Percentiles rank a stretch among this genome's conserved stretches.
Conservation (phyloP, 2,888 invertebrate genomes). For the Parasteatoda lunata region DNA sequence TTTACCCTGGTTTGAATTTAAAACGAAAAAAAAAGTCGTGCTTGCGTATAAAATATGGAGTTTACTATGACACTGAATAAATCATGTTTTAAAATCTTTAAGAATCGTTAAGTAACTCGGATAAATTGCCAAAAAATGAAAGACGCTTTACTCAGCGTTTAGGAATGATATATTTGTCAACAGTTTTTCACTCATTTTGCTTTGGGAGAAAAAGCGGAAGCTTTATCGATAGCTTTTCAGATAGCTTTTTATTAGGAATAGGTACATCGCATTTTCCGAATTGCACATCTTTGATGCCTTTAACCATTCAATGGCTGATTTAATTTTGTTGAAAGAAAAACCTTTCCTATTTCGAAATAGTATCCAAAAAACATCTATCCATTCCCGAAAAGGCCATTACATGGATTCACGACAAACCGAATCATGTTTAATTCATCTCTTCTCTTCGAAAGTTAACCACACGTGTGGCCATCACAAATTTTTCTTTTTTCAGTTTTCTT, state of each 20-base stretch:
- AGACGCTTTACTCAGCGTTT: no score
- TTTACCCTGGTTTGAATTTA: no score
- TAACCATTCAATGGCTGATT: background rate
- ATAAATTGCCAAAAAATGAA: no score
- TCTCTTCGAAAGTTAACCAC: conserved; percentile 26
- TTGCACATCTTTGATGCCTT: background rate
- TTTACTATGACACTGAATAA: no score
- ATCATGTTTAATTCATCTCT: conserved; percentile 52
- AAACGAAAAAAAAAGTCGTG: no score
- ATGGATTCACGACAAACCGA: conserved; percentile 23
- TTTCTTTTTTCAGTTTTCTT: background rate
- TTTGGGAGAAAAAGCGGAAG: background rate
- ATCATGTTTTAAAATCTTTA: no score
- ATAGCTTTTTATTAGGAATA: background rate
- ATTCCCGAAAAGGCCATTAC: conserved; percentile 23
- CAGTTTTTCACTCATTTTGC: no score
- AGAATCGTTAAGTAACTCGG: no score
- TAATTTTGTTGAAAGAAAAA: background rate
- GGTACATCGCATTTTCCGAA: background rate
- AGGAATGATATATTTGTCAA: no score
- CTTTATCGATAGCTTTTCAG: no score
- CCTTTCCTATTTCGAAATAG: background rate
- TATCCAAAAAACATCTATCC: background rate
- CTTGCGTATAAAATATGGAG: no score
- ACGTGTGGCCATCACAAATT: background rate